Percentiles rank a stretch among this genome's conserved stretches.
These are phyloP conservation scores for Pempheris klunzingeri DNA, from an alignment of 2,797 vertebrate species.

Conservation along the genomic window DNA sequence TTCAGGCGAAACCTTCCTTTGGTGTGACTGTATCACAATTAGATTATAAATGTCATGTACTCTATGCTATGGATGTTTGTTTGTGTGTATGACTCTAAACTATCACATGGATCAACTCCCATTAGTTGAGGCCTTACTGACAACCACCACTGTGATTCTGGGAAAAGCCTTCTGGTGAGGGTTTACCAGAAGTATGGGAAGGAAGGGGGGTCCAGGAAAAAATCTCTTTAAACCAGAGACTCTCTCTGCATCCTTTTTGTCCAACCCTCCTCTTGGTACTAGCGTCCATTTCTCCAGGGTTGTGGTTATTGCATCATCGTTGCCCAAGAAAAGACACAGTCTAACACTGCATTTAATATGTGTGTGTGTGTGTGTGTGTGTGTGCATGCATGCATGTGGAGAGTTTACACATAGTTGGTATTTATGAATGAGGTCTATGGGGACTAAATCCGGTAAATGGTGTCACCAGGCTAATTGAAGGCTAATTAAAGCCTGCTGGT, in stretches of 20 bases:
- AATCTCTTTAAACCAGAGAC: conserved; percentile 66
- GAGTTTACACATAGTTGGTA: conserved; percentile 48
- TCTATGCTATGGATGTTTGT: conserved; percentile 11
- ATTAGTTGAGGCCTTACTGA: conserved; percentile 59
- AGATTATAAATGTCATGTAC: background rate
- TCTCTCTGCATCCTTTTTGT: conserved; percentile 49
- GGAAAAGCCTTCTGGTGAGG: conserved; percentile 81
- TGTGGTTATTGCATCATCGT: conserved; percentile 79
- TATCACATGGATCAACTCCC: conserved; percentile 14
- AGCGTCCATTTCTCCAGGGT: conserved; percentile 58
- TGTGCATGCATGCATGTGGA: conserved; percentile 27
- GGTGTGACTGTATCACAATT: background rate
- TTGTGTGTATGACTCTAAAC: conserved; percentile 29
- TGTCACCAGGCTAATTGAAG: conserved; percentile 85
- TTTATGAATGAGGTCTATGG: conserved; percentile 71
- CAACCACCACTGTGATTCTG: conserved; percentile 60
- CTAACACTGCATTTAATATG: conserved; percentile 32
- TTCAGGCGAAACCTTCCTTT: background rate
- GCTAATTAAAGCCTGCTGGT: conserved; percentile 83
- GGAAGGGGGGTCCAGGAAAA: conserved; percentile 47
- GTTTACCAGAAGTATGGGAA: conserved; percentile 78
- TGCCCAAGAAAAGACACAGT: conserved; percentile 47
- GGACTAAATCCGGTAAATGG: conserved; percentile 82
- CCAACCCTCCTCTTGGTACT: conserved; percentile 44
- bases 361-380: conserved; percentile 30